Conservation (phyloP, 1,140 invertebrate species). For the Planococcus citri region DNA sequence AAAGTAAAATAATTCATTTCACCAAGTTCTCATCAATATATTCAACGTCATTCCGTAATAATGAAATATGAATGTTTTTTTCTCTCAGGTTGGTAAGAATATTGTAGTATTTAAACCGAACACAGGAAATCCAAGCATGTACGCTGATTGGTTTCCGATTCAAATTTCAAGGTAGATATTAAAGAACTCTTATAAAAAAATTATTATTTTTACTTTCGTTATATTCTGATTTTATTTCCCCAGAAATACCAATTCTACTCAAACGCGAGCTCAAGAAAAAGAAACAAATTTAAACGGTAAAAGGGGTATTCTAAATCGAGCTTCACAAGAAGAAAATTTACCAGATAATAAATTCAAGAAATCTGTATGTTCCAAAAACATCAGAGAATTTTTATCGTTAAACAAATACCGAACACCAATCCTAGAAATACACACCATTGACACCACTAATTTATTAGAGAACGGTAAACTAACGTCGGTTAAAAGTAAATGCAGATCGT, state of each 20-base stretch:
- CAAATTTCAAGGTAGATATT: background rate
- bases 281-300: slow-evolving; percentile 12
- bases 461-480: slow-evolving; percentile 60
- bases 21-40: background rate
- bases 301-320: slow-evolving; percentile 13
- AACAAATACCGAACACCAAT: slow-evolving; percentile 23
- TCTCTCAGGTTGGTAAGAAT: slow-evolving; percentile 36
- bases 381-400: background rate
- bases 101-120: slow-evolving; percentile 37
- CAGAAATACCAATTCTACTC: background rate
- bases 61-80: slow-evolving; percentile 25
- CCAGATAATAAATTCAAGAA: slow-evolving; percentile 13
- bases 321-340: slow-evolving; percentile 19
- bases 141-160: slow-evolving; percentile 12
- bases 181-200: background rate
- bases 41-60: background rate
- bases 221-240: background rate
- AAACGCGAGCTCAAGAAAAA: background rate
- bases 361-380: background rate
- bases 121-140: slow-evolving; percentile 23
- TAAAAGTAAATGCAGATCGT: slow-evolving; percentile 47
- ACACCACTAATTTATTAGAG: slow-evolving; percentile 56
- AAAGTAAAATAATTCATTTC: slow-evolving; percentile 46
- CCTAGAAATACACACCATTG: slow-evolving; percentile 71
- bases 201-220: background rate